Conservation (phyloP, 2,797 vertebrate genomes). For the Vespertilio murinus region DNA sequence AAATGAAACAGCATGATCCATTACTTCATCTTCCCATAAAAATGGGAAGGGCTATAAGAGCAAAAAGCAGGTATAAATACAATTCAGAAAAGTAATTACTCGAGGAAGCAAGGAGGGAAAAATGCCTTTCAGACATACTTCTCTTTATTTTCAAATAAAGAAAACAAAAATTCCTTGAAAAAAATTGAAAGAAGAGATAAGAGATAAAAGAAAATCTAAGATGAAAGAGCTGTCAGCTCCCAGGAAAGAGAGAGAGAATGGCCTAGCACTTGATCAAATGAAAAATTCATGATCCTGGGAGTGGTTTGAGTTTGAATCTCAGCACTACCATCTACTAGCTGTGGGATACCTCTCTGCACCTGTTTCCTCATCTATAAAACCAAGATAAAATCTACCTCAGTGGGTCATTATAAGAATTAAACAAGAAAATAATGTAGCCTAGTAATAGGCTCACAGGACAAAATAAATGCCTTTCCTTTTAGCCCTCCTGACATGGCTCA, state of each 20-base stretch:
- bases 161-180: not conserved
- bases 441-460: not conserved
- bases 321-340: not conserved
- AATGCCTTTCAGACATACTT: not conserved
- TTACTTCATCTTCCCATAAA: not conserved
- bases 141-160: constrained; percentile 33
- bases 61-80: not conserved
- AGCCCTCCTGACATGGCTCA: too few species aligned
- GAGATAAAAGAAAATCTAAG: not conserved
- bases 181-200: not conserved
- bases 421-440: not conserved
- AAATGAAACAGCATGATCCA: not conserved
- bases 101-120: not conserved
- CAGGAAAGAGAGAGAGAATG: not conserved
- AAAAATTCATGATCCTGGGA: not conserved
- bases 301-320: not conserved
- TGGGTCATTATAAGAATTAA: not conserved
- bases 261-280: not conserved
- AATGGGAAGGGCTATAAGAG: not conserved
- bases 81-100: not conserved
- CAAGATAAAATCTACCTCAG: not conserved
- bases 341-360: not conserved
- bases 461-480: not conserved
- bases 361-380: not conserved
- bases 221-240: not conserved